These are phyloP conservation scores for Heliconius ethilla DNA, from an alignment of 2,888 invertebrate species.

Conservation along the genomic window DNA sequence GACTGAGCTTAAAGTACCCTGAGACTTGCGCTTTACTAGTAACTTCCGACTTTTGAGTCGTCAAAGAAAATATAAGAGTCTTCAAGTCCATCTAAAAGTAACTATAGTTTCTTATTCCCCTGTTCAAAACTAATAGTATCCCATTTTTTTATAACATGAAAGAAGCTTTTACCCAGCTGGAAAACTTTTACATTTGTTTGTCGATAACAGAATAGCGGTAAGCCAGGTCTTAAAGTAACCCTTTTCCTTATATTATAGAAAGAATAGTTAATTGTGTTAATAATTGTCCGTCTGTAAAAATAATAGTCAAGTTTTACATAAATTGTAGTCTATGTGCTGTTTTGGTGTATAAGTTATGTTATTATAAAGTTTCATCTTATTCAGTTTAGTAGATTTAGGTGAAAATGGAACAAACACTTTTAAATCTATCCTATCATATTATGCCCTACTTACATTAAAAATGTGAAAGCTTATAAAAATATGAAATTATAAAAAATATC, in stretches of 20 bases:
- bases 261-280: no score
- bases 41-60: background rate
- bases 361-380: no score
- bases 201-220: background rate
- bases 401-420: no score
- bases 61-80: background rate
- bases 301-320: no score
- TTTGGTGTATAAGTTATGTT: no score
- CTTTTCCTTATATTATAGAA: slow-evolving; percentile 1
- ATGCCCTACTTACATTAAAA: no score
- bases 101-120: background rate
- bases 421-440: no score
- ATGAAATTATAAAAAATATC: no score
- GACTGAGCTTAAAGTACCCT: slow-evolving; percentile 14
- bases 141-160: background rate
- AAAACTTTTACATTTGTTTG: background rate
- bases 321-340: no score
- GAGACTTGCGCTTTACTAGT: slow-evolving; percentile 6
- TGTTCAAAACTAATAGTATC: background rate
- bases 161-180: background rate
- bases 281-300: no score
- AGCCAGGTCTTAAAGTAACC: background rate
- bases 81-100: background rate
- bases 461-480: no score
- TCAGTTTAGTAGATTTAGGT: no score